Percentiles rank a stretch among this genome's conserved stretches.
These are phyloP conservation scores for Microctenopoma steveboyesi DNA, from an alignment of 2,797 vertebrate species.

Conservation along the genomic window DNA sequence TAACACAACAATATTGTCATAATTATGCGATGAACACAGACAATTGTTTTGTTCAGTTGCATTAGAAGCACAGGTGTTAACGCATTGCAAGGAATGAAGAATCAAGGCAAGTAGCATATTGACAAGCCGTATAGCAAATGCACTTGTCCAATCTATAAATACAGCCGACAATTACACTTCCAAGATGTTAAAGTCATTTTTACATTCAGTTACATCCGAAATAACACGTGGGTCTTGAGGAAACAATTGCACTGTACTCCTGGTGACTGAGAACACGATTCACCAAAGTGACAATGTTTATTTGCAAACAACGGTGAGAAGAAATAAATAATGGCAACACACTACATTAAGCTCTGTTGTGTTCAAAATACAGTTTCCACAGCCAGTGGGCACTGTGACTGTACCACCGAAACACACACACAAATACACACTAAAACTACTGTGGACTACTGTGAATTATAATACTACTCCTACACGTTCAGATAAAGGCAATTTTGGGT, in stretches of 20 bases:
- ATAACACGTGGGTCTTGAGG: conserved; percentile 59
- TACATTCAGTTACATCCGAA: conserved; percentile 78
- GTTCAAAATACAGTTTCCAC: conserved; percentile 60
- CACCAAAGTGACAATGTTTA: conserved; percentile 64
- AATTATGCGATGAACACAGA: conserved; percentile 77
- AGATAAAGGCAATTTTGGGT: conserved; percentile 45
- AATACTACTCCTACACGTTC: conserved; percentile 46
- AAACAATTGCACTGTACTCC: conserved; percentile 59
- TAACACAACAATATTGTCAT: conserved; percentile 82
- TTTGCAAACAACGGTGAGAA: conserved; percentile 49
- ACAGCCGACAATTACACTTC: conserved; percentile 74
- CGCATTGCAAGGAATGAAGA: conserved; percentile 74
- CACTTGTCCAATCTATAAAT: conserved; percentile 68
- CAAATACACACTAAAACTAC: conserved; percentile 60
- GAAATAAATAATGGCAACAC: conserved; percentile 51
- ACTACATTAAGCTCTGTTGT: conserved; percentile 57
- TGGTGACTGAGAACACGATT: conserved; percentile 50
- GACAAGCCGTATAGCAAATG: conserved; percentile 69
- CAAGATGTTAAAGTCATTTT: conserved; percentile 71
- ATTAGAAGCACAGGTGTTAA: conserved; percentile 69
- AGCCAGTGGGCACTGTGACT: conserved; percentile 49
- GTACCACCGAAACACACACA: conserved; percentile 63
- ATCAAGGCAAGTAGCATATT: conserved; percentile 72
- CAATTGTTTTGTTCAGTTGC: conserved; percentile 69
- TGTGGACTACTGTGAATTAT: conserved; percentile 30